These are phyloP conservation scores for Probaryconus sp. DNA, from an alignment of 1,140 invertebrate genomes.

Conservation along the genomic window DNA sequence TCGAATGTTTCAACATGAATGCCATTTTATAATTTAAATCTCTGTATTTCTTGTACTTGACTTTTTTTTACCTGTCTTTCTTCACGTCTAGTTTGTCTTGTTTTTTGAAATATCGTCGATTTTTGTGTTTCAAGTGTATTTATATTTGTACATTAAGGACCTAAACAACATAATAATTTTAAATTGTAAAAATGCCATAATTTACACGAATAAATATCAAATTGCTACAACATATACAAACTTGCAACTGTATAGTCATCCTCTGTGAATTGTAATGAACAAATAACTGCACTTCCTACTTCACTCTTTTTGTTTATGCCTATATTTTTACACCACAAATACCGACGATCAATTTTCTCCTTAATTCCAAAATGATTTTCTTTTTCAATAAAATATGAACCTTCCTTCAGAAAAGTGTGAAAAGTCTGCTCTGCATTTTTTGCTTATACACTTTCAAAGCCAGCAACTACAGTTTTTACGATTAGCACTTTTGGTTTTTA, in stretches of 20 bases:
- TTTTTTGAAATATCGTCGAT: no score
- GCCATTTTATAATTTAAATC: no score
- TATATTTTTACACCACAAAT: neutral
- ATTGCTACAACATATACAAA: neutral
- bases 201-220: neutral
- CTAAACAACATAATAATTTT: no score
- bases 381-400: neutral
- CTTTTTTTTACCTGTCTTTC: neutral
- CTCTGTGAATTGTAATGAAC: neutral
- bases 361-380: conserved; percentile 2
- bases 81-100: neutral
- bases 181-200: no score
- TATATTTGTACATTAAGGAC: no score
- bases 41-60: no score
- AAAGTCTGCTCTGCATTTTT: conserved; percentile 1
- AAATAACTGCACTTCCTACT: neutral
- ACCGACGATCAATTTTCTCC: neutral
- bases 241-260: neutral
- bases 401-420: conserved; percentile 1
- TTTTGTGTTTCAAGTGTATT: no score
- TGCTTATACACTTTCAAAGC: neutral
- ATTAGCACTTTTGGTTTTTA: no score
- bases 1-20: no score
- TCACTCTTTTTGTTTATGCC: neutral
- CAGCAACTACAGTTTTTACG: neutral